A percentile compares a stretch with the other conserved stretches of the same genome.
phyloP scores from a whole-genome alignment of 1,140 invertebrate species.

The Caenorhabditis inopinata region DNA sequence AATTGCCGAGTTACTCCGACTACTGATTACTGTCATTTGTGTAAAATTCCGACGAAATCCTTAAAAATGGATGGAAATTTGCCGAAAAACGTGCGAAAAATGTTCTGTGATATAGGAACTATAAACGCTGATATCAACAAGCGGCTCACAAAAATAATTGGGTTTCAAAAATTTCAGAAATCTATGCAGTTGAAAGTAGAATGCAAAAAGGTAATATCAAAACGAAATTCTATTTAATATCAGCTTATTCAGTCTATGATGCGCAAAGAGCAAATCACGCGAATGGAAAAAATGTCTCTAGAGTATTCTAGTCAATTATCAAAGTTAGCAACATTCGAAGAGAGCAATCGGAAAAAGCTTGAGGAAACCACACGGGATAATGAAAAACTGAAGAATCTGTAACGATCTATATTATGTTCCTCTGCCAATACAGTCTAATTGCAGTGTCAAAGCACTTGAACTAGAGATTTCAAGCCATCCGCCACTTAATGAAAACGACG shows the following conservation, averaged over 20 bases:
- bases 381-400: neutral
- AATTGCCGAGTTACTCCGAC: neutral
- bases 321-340: neutral
- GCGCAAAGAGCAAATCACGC: neutral
- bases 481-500: neutral
- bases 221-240: too few species aligned
- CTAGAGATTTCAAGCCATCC: neutral
- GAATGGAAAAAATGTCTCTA: neutral
- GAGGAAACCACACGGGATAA: neutral
- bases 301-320: neutral
- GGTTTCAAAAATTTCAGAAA: neutral
- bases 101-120: neutral
- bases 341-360: neutral
- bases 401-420: too few species aligned
- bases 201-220: neutral
- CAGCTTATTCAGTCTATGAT: neutral
- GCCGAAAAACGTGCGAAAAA: constrained; percentile 1
- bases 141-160: neutral
- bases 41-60: neutral
- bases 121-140: neutral
- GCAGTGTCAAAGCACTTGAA: neutral
- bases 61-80: neutral
- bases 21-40: neutral
- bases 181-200: neutral
- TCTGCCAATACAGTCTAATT: neutral